Conservation (phyloP, 2,888 invertebrate species). For the Disparrhopalites patrizii region DNA sequence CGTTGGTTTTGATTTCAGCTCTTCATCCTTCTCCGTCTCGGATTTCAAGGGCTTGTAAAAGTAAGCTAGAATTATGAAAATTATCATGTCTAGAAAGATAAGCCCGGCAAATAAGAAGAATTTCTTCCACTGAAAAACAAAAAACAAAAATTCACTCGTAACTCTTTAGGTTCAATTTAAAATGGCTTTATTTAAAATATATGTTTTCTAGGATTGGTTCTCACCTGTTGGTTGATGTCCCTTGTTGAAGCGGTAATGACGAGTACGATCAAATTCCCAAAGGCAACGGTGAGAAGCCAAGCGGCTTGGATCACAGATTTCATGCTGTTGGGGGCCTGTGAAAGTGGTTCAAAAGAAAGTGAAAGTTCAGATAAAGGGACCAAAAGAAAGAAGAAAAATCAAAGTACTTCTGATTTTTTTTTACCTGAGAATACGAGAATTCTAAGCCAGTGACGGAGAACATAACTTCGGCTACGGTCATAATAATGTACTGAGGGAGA, state of each 20-base stretch:
- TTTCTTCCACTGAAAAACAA: slow-evolving; percentile 61
- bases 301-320: slow-evolving; percentile 60
- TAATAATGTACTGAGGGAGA: slow-evolving; percentile 88
- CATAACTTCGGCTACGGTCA: slow-evolving; percentile 89
- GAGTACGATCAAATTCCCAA: slow-evolving; percentile 60
- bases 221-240: slow-evolving; percentile 53
- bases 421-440: slow-evolving; percentile 83
- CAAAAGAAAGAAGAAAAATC: neutral
- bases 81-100: slow-evolving; percentile 64
- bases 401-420: neutral
- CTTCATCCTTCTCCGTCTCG: slow-evolving; percentile 13
- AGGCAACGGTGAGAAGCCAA: slow-evolving; percentile 58
- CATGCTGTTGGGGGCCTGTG: slow-evolving; percentile 57
- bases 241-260: slow-evolving; percentile 54
- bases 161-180: no score
- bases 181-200: neutral
- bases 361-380: neutral
- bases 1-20: neutral
- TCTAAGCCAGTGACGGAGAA: slow-evolving; percentile 93
- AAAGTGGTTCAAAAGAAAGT: neutral
- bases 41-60: slow-evolving; percentile 51
- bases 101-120: slow-evolving; percentile 70
- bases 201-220: no score
- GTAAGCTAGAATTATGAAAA: slow-evolving; percentile 56
- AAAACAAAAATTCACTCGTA: slow-evolving; percentile 23